Conservation (phyloP, 2,888 invertebrate species). For the Leptodirus hochenwartii region DNA sequence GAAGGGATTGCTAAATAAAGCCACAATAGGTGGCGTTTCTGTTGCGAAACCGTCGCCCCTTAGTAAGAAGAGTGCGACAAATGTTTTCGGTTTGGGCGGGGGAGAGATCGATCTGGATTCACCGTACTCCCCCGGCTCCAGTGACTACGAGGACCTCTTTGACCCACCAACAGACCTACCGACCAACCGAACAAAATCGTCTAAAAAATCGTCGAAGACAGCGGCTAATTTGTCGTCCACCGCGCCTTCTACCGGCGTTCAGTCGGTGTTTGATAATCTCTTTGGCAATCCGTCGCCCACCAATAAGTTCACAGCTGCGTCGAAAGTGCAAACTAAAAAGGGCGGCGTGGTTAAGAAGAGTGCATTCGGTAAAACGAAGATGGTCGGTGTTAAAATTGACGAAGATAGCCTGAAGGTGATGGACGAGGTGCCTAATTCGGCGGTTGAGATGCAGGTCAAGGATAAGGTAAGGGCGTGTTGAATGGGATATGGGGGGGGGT, state of each 20-base stretch:
- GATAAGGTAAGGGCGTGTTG: constrained; percentile 51
- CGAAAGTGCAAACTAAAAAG: too few relatives aligned
- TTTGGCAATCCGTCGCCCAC: too few relatives aligned
- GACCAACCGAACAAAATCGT: constrained; percentile 13
- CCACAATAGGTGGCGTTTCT: not conserved
- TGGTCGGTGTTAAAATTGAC: constrained; percentile 54
- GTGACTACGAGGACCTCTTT: constrained; percentile 74
- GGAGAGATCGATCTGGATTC: constrained; percentile 51
- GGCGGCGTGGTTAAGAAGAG: not conserved
- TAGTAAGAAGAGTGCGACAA: constrained; percentile 17
- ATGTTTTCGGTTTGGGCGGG: constrained; percentile 9
- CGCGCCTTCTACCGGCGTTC: too few relatives aligned
- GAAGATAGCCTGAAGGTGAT: constrained; percentile 66
- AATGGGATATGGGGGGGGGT: not conserved
- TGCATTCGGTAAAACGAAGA: constrained; percentile 29
- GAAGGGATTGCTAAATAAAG: too few relatives aligned
- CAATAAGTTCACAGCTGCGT: too few relatives aligned
- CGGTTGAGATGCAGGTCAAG: constrained; percentile 86
- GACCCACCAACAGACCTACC: constrained; percentile 43
- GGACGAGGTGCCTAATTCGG: constrained; percentile 82
- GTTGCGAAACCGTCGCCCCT: constrained; percentile 7
- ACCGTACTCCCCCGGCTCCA: constrained; percentile 80
- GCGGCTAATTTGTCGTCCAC: too few relatives aligned
- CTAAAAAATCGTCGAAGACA: constrained; percentile 12
- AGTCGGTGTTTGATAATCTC: too few relatives aligned